Base-by-base conservation (phyloP, 2,113 vertebrate species). In the Amazona vittata region DNA sequence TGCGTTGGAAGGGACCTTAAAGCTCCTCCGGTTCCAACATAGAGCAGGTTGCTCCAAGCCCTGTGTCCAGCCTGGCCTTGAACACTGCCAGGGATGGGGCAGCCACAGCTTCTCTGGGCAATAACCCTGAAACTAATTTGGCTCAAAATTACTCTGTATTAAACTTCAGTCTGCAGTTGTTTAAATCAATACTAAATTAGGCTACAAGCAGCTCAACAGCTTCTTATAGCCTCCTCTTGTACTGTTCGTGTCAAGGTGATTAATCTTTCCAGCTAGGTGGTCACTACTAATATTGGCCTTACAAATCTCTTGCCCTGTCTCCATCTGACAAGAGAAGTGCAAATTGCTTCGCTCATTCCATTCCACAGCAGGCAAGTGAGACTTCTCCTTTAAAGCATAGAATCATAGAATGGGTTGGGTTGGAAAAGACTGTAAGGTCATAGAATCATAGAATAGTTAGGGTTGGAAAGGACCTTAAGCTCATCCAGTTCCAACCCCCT, bases 121-220 rank as follows among this genome's bases (percentile, higher is more conserved):
- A 35, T 59, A 92, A 79, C 59, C 59, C 5, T 26, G 88, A 77
- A 94, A 71, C 55, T 67, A 24, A 83, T 94, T 90, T 65, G 85
- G 70, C 70, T 90, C 76, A 3, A 35, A 90, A 83, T 96, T 59
- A 75, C 83, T 97, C 85, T 15, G 35, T 68, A 5, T 92, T 83
- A 78, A 93, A 90, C 78, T 83, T 74, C 44, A 55, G 31, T 63
- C 90, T 86, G 85, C 83, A 94, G 83, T 92, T 96, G 96, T 74
- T 88, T 46, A 70, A 96, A 92, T 95, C 92, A 63, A 88, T 88
- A 78, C 68, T 80, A 86, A 96, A 93, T 94, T 37, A 87, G 50
- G 79, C 82, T 95, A 59, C 85, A 88, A 83, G 79, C 53, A 60
- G 68, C 82, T 94, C 4, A 5, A 55, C 91, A 83, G 91, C 64